Conservation (phyloP, 2,888 invertebrate genomes). For the Sipha maydis region DNA sequence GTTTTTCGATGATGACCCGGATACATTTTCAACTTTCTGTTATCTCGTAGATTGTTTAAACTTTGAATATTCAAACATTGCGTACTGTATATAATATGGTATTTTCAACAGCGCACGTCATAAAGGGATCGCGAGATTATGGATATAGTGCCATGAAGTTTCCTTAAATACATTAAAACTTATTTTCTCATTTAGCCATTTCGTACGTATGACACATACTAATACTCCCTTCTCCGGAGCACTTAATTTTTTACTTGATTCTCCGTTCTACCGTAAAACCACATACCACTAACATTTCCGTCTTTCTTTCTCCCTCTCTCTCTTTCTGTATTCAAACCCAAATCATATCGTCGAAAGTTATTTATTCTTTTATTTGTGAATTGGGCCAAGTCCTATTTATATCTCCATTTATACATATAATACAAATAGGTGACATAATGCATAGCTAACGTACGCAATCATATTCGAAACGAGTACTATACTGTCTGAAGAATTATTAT, state of each 20-base stretch:
- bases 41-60: background rate
- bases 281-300: background rate
- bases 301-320: background rate
- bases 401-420: background rate
- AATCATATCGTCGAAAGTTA: conserved; percentile 28
- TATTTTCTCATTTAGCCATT: conserved; percentile 9
- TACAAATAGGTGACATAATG: conserved; percentile 32
- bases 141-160: background rate
- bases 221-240: background rate
- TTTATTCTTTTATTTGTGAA: conserved; percentile 9
- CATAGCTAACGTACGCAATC: background rate
- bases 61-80: background rate
- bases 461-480: background rate
- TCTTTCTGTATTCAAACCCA: background rate
- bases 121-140: conserved; percentile 6
- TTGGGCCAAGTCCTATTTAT: background rate
- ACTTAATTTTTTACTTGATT: conserved; percentile 28
- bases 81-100: background rate
- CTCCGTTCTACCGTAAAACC: conserved; percentile 10
- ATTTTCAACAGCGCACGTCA: background rate
- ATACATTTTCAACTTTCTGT: conserved; percentile 14
- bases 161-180: conserved; percentile 1
- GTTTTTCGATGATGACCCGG: background rate
- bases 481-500: background rate
- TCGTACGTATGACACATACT: background rate